These are phyloP conservation scores for Halictus ligatus DNA, from an alignment of 2,888 invertebrate genomes.

Conservation along the genomic window DNA sequence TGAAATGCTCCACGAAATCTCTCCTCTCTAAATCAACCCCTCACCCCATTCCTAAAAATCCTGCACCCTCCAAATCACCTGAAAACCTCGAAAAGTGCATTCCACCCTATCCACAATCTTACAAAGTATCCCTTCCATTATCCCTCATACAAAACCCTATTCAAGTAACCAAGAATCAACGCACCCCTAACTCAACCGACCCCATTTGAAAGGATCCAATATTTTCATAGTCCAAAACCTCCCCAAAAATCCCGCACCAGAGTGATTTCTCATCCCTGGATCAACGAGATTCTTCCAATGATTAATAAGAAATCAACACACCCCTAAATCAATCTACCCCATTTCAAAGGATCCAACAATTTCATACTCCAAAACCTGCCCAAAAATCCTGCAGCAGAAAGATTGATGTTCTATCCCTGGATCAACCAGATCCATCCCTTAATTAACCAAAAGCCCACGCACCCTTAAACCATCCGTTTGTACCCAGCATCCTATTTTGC, in stretches of 20 bases:
- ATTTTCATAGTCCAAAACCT: not conserved
- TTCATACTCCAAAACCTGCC: not conserved
- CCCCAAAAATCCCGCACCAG: not conserved
- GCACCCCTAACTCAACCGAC: not conserved
- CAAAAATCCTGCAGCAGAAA: not conserved
- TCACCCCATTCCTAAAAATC: not conserved
- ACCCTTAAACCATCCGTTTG: not conserved
- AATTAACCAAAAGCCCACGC: not conserved
- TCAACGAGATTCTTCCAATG: not conserved
- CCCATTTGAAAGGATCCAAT: not conserved
- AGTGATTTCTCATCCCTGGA: not conserved
- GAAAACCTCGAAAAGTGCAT: not conserved
- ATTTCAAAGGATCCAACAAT: no score
- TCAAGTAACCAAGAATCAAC: not conserved
- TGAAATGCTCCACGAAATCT: not conserved
- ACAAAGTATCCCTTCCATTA: not conserved
- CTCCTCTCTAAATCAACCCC: not conserved
- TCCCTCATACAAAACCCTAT: not conserved
- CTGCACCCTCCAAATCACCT: not conserved
- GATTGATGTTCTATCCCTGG: not conserved
- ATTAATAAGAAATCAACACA: no score
- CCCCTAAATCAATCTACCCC: no score
- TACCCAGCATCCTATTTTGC: no score
- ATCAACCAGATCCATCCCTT: not conserved
- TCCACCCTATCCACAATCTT: not conserved